Evolutionary conservation across 2,888 invertebrate species (phyloP).

Genomic region (Oligia strigilis): DNA sequence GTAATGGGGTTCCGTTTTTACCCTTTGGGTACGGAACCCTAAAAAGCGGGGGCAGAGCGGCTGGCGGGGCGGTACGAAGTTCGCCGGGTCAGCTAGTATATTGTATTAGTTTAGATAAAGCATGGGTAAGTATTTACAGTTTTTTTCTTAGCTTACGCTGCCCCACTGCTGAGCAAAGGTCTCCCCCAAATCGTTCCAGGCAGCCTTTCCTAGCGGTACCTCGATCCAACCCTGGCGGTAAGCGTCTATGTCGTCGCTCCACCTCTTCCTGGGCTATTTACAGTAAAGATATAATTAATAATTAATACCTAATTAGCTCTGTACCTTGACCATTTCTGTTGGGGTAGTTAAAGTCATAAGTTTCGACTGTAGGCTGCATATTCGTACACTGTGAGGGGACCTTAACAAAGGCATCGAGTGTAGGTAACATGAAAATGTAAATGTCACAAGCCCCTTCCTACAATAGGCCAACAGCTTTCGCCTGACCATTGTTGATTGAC

Average conservation of each 20-base stretch:
- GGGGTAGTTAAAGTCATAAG: not conserved
- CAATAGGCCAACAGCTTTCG: not conserved
- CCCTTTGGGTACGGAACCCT: no score
- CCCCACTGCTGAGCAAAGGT: no score
- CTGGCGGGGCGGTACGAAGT: no score
- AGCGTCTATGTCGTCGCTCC: not conserved
- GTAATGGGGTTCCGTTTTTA: no score
- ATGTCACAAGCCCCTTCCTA: not conserved
- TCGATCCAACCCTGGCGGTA: no score
- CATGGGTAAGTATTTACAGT: no score
- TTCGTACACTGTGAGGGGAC: not conserved
- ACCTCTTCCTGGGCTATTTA: not conserved
- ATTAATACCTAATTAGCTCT: not conserved
- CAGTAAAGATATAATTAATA: not conserved
- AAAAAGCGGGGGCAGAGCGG: no score
- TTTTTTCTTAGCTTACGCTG: no score
- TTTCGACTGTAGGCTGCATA: not conserved
- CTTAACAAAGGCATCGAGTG: not conserved
- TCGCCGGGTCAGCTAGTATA: no score
- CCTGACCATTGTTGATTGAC: conserved; percentile 24
- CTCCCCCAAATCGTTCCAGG: no score
- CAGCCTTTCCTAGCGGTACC: no score
- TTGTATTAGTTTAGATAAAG: no score
- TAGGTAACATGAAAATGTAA: conserved; percentile 10
- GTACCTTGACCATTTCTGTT: not conserved